Conservation (phyloP, 2,113 vertebrate genomes). For the Triplophysa dalaica region DNA sequence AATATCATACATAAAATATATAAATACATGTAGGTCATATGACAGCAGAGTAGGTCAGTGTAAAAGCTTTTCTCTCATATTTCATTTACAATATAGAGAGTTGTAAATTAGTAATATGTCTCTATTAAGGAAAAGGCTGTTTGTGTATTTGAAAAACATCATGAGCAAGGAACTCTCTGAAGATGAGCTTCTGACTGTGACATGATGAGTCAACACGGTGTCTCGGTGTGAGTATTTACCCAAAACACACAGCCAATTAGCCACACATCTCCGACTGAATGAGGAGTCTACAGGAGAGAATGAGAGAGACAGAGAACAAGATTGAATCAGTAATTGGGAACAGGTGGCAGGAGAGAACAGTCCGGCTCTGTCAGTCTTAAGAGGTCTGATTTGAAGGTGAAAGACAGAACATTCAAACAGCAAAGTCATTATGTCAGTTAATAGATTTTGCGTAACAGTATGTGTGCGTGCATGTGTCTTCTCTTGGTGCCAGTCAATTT, state of each 20-base stretch:
- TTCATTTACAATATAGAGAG: not conserved
- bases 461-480: not conserved
- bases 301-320: not conserved
- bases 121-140: not conserved
- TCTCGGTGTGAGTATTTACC: conserved; percentile 15
- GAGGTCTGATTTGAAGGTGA: not conserved
- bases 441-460: conserved; percentile 13
- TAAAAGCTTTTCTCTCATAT: not conserved
- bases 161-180: not conserved
- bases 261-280: not conserved
- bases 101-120: conserved; percentile 18
- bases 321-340: not conserved
- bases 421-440: conserved; percentile 30
- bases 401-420: conserved; percentile 20
- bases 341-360: not conserved
- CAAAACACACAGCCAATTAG: conserved; percentile 2
- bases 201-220: not conserved
- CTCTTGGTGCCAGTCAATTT: conserved; percentile 9
- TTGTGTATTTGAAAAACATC: not conserved
- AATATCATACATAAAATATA: too few species aligned
- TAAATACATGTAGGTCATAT: not conserved
- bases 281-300: not conserved
- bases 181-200: not conserved
- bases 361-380: conserved; percentile 11
- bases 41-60: not conserved